Percentiles rank a stretch among this genome's conserved stretches.
phyloP scores from a whole-genome alignment of 2,888 invertebrate genomes.

The Priocnemis perturbator region DNA sequence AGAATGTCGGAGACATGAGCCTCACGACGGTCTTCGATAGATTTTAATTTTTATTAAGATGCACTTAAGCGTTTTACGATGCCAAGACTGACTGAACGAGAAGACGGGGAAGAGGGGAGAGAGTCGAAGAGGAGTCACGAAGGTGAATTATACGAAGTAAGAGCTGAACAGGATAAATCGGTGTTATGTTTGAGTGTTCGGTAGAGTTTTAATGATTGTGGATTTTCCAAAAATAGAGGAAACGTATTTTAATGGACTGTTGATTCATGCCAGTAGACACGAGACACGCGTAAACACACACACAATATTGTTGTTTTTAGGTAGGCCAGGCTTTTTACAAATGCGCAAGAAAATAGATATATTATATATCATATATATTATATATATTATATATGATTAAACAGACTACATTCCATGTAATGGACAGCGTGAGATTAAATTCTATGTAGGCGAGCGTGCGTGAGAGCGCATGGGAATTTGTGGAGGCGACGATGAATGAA shows the following conservation, averaged over 20 bases:
- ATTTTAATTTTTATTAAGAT: too few relatives aligned
- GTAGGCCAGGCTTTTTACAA: constrained; percentile 71
- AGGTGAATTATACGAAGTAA: constrained; percentile 8
- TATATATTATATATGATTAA: constrained; percentile 32
- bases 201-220: constrained; percentile 73
- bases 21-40: constrained; percentile 38
- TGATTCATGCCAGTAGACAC: constrained; percentile 71
- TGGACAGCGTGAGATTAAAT: constrained; percentile 40
- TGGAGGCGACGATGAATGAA: background rate
- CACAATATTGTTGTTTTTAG: constrained; percentile 65
- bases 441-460: constrained; percentile 29
- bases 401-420: constrained; percentile 52
- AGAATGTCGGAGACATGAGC: constrained; percentile 13
- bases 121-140: constrained; percentile 23
- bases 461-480: background rate
- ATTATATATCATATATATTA: constrained; percentile 39
- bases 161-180: constrained; percentile 55
- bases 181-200: constrained; percentile 74
- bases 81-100: constrained; percentile 66
- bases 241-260: constrained; percentile 72
- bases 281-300: constrained; percentile 21
- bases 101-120: constrained; percentile 1
- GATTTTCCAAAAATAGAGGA: constrained; percentile 66
- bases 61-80: constrained; percentile 55
- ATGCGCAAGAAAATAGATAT: constrained; percentile 64